Conservation (phyloP, 2,113 vertebrate genomes). For the Aphyosemion australe region DNA sequence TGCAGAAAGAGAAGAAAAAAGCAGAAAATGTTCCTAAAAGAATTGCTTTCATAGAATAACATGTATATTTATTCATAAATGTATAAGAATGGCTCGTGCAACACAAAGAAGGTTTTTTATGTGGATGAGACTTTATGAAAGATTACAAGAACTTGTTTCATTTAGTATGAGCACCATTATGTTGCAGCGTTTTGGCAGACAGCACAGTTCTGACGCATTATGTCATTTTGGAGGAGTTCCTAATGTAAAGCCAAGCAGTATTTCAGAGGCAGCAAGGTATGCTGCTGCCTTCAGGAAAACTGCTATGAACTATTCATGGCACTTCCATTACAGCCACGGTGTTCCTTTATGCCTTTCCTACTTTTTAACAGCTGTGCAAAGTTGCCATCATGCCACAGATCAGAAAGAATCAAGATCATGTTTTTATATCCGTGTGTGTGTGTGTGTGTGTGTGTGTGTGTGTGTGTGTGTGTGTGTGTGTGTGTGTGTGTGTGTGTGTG, state of each 20-base stretch:
- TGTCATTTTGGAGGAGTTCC: slow-evolving; percentile 59
- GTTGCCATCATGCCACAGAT: slow-evolving; percentile 20
- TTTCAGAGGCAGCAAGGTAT: slow-evolving; percentile 56
- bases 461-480: not conserved
- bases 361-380: slow-evolving; percentile 56
- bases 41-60: not conserved
- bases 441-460: slow-evolving; percentile 6
- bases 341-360: slow-evolving; percentile 35
- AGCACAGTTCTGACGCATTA: slow-evolving; percentile 48
- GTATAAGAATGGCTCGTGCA: not conserved
- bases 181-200: slow-evolving; percentile 40
- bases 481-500: slow-evolving; percentile 5
- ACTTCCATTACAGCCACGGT: slow-evolving; percentile 64
- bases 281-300: slow-evolving; percentile 55
- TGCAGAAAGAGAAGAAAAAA: not conserved
- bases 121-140: not conserved
- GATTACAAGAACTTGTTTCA: slow-evolving; percentile 14
- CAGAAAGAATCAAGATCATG: slow-evolving; percentile 46
- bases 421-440: slow-evolving; percentile 15
- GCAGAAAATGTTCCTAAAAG: not conserved
- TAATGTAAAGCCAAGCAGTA: slow-evolving; percentile 46
- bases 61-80: not conserved
- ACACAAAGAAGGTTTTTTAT: not conserved
- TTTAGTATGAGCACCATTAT: slow-evolving; percentile 22
- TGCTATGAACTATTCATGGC: slow-evolving; percentile 72